A percentile compares a stretch with the other conserved stretches of the same genome.
These are phyloP conservation scores for Heliconius congener DNA, from an alignment of 1,140 invertebrate genomes.

Conservation along the genomic window DNA sequence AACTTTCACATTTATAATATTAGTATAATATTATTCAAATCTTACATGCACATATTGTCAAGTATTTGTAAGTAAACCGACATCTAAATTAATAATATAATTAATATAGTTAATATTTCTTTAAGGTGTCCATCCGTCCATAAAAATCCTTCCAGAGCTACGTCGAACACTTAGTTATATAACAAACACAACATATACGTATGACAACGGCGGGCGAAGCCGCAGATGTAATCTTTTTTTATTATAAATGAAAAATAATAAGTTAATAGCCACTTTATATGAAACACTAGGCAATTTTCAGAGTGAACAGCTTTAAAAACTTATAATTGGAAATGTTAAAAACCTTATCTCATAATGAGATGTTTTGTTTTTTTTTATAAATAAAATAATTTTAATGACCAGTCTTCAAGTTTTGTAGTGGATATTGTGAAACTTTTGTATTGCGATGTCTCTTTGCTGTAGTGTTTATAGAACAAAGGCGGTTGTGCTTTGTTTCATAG, in stretches of 20 bases:
- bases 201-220: too few relatives aligned
- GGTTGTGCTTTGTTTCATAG: conserved; percentile 17
- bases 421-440: conserved; percentile 22
- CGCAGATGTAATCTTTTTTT: too few relatives aligned
- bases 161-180: too few relatives aligned
- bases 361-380: background rate
- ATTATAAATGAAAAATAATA: background rate
- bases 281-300: background rate
- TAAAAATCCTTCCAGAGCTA: too few relatives aligned
- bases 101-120: too few relatives aligned
- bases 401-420: conserved; percentile 16
- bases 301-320: background rate
- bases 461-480: conserved; percentile 22
- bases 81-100: too few relatives aligned
- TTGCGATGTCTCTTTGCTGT: conserved; percentile 16
- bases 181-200: too few relatives aligned
- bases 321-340: conserved; percentile 14
- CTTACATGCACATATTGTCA: too few relatives aligned
- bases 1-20: too few relatives aligned
- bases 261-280: background rate
- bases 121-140: too few relatives aligned
- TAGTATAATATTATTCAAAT: too few relatives aligned
- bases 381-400: conserved; percentile 19
- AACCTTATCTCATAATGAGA: conserved; percentile 8
- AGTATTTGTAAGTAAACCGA: too few relatives aligned